phyloP scores from a whole-genome alignment of 2,797 vertebrate species.

The Sphenodon punctatus region DNA sequence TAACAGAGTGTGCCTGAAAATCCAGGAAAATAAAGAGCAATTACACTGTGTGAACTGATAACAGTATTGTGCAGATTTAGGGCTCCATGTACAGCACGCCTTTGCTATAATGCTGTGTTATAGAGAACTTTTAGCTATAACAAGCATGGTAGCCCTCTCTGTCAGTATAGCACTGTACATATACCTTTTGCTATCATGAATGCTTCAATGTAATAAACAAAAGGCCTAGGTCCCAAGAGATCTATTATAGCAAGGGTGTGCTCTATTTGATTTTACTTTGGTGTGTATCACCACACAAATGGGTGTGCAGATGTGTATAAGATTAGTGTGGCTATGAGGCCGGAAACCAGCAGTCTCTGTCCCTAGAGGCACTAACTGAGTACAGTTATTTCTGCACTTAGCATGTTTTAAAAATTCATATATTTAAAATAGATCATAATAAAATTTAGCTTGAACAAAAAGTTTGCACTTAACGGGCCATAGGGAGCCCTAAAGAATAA shows the following conservation, averaged over 20 bases:
- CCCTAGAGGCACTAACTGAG: neutral
- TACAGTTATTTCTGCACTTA: neutral
- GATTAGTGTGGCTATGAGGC: neutral
- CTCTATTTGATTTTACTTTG: neutral
- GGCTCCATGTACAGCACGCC: too few species aligned
- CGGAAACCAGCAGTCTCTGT: neutral
- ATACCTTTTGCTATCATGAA: too few species aligned
- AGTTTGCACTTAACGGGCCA: neutral
- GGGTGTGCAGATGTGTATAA: neutral
- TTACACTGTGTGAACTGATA: neutral
- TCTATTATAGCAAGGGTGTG: too few species aligned
- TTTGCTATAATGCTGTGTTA: too few species aligned
- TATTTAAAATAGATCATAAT: neutral
- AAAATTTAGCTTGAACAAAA: constrained; percentile 21
- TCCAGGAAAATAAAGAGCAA: neutral
- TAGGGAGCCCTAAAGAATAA: constrained; percentile 4
- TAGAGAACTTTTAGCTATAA: too few species aligned
- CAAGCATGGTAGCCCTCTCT: too few species aligned
- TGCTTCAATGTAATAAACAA: too few species aligned
- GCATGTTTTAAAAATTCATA: neutral
- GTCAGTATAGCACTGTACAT: too few species aligned
- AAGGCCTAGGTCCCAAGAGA: too few species aligned
- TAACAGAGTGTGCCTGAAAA: neutral
- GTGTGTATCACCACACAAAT: neutral
- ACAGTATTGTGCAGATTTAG: neutral